phyloP scores from a whole-genome alignment of 2,113 vertebrate species.

The Leptodactylus fuscus region DNA sequence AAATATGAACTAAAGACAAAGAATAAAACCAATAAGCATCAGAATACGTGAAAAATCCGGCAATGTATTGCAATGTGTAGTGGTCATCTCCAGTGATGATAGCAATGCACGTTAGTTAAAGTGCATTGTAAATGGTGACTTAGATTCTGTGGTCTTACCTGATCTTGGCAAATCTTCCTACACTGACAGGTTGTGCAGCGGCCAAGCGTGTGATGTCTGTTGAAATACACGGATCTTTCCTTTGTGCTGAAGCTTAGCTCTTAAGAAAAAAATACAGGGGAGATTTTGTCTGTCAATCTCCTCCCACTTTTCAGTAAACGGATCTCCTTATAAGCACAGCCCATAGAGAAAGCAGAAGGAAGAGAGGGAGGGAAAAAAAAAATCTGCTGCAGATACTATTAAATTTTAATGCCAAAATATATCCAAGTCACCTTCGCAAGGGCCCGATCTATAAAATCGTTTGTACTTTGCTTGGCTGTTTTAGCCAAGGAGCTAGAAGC shows the following conservation, averaged over 20 bases:
- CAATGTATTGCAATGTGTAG: background rate
- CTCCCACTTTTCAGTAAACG: constrained; percentile 64
- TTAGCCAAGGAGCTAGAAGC: constrained; percentile 43
- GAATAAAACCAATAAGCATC: too few relatives aligned
- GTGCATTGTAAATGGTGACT: background rate
- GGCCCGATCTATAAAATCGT: constrained; percentile 56
- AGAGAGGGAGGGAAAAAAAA: constrained; percentile 54
- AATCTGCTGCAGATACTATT: constrained; percentile 66
- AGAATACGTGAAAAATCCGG: background rate
- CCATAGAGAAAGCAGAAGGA: constrained; percentile 51
- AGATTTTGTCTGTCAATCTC: constrained; percentile 65
- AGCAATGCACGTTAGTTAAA: background rate
- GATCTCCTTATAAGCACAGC: constrained; percentile 61
- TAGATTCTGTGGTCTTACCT: constrained; percentile 44
- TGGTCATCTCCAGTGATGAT: background rate
- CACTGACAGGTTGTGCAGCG: constrained; percentile 12
- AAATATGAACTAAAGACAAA: background rate
- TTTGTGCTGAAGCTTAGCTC: constrained; percentile 67
- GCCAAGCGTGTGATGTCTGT: constrained; percentile 56
- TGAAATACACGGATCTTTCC: constrained; percentile 57
- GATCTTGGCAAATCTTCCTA: constrained; percentile 24
- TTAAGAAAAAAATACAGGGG: constrained; percentile 61
- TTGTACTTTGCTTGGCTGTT: constrained; percentile 50
- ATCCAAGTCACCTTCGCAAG: constrained; percentile 60
- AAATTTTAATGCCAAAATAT: constrained; percentile 67